Evolutionary conservation across 2,797 vertebrate species (phyloP), one percentile per base, ranked within the genome.

Genomic region (Cercopithecus neglectus): DNA sequence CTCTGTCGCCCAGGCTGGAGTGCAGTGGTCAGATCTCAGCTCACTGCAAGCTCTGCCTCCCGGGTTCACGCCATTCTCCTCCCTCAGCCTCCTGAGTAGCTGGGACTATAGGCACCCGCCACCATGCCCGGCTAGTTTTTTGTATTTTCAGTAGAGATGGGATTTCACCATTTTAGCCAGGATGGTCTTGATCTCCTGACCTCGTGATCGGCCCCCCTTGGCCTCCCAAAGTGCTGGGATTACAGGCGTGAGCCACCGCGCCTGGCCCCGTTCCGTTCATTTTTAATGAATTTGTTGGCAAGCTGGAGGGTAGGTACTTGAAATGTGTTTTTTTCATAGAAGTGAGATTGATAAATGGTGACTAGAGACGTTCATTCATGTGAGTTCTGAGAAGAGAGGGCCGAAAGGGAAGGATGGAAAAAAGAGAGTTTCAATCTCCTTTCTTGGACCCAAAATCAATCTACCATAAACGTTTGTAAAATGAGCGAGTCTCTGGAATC

Each of bases 1-100:
- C 48, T 50, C 1, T 50, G 5, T 50, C 5, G 1, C 48, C 48
- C 48, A 50, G 5, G 48, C 48, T 50, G 48, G 48, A 50, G 48
- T 50, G 14, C 48, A 50, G 48, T 1, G 48, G 48, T 1, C 0
- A 0, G 14, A 50, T 50, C 48, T 50, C 48, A 0, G 48, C 14
- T 50, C 48, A 50, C 48, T 50, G 48, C 48, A 50, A 50, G 48
- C 48, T 50, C 48, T 0, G 1, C 16, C 48, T 50, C 48, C 1
- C 16, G 16, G 48, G 48, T 17, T 50, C 5, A 1, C 16, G 5
- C 48, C 48, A 17, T 50, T 17, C 48, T 50, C 48, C 48, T 50
- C 5, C 48, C 5, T 50, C 48, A 50, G 48, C 48, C 48, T 50
- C 48, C 48, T 5, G 48, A 50, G 48, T 50, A 50, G 14, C 48